Conservation (phyloP, 2,797 vertebrate species). For the Sebastes melanostomus region DNA sequence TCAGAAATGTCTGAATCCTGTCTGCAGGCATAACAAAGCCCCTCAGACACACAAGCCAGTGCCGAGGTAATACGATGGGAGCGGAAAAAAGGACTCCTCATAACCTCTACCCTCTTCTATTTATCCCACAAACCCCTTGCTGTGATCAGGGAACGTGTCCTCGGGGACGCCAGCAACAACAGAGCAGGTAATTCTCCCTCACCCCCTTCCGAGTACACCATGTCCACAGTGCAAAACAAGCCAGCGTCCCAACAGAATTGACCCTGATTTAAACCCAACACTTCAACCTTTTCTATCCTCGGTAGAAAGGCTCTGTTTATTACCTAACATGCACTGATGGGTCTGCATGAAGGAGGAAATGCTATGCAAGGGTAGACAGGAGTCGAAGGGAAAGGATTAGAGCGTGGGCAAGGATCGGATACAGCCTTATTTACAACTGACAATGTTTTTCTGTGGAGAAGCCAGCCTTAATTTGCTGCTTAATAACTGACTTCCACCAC, state of each 20-base stretch:
- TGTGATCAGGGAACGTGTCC: conserved; percentile 72
- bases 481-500: conserved; percentile 92
- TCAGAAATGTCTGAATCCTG: conserved; percentile 50
- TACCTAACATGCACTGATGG: conserved; percentile 35
- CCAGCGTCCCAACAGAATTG: conserved; percentile 44
- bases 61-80: conserved; percentile 50
- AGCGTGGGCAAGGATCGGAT: conserved; percentile 65
- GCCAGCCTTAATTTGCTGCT: conserved; percentile 90
- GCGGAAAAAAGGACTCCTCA: conserved; percentile 40
- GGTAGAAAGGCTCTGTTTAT: conserved; percentile 38
- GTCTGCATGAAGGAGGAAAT: conserved; percentile 37
- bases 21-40: conserved; percentile 61
- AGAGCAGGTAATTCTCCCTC: conserved; percentile 74
- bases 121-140: conserved; percentile 58
- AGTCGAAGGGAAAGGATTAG: conserved; percentile 63
- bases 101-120: conserved; percentile 48
- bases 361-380: conserved; percentile 41
- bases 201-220: conserved; percentile 61
- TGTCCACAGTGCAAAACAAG: conserved; percentile 63
- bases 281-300: conserved; percentile 38
- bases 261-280: conserved; percentile 58
- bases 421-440: conserved; percentile 80
- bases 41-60: conserved; percentile 48
- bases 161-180: conserved; percentile 67
- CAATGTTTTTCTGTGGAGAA: conserved; percentile 80